Evolutionary conservation across 1,140 invertebrate species (phyloP), one percentile per base, ranked within the genome.

Genomic region (Melipona quadrifasciata): DNA sequence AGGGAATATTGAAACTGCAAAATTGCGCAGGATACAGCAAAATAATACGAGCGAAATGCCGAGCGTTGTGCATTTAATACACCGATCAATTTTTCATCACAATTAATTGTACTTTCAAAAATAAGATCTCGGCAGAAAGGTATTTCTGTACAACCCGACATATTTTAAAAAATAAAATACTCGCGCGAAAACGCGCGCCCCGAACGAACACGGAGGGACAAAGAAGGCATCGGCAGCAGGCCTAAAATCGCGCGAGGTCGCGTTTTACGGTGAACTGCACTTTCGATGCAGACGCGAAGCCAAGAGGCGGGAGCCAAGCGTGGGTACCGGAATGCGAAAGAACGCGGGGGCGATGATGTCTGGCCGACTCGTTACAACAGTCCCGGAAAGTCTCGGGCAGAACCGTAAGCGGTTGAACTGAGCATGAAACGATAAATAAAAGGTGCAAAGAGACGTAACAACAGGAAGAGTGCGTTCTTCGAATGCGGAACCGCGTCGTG

Each of bases 371-470:
- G 86, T 90, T 89, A 90, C 84, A 73, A 31, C 72, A 24, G 61
- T 17, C 58, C 80, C 83, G 80, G 83, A 84, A 87, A 87, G 70
- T 88, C 70, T n/a, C 78, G 67, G 65, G 76, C n/a, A 70, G 78
- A 88, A 88, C 86, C 86, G 87, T 81, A 88, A 87, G 83, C 79
- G 86, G 80, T 86, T 85, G 72, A 85, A 65, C 85, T 84, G 39
- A 47, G 89, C 91, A 86, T 88, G 86, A 87, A 91, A 87, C 90
- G 87, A 92, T 92, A 92, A 92, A 92, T 92, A 92, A 90, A 89
- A 86, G 65, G 77, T 75, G 75, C 75, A 86, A 85, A 88, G 82
- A 90, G 82, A 86, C 85, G 83, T 85, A 86, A 85, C 78, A 88
- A 84, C 87, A 89, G 87, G 90, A 90, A 92, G 84, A 53, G 64